Base-by-base conservation (phyloP, 2,888 invertebrate genomes). In the Helobdella robusta region DNA sequence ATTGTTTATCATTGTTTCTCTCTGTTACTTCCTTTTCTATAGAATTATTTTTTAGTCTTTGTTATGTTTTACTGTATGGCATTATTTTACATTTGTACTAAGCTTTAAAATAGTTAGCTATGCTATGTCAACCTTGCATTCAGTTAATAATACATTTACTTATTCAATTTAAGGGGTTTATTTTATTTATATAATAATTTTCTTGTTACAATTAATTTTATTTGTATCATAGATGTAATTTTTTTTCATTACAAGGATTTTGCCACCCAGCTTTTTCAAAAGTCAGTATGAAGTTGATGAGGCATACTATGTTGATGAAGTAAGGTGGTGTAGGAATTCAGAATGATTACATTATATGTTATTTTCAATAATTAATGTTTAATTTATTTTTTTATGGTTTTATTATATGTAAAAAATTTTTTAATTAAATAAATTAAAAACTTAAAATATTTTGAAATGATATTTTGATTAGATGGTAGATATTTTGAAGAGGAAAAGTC, bases 201-300 rank as follows among this genome's bases (percentile, higher is more conserved):
- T 11, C 11, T 23, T 11, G 15, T 15, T 18, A 52, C 20, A 20
- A 23, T 18, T 52, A 15, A 52, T 52, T 11, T 20, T 8, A 40
- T 40, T 18, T 18, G 44, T 11, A 11, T 40, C 11, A 18, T 11
- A 40, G 11, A 15, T 18, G 20, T 52, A 25, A 50, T 64, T n/a
- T n/a, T n/a, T n/a, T n/a, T n/a, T n/a, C n/a, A n/a, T n/a, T n/a
- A n/a, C 25, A 61, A 77, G 77, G 65, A 82, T 94, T 44, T 82
- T 85, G 3, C 80, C 84, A 0, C 83, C 85, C 58, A 83, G 86
- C 0, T 87, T 90, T 74, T 89, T 90, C 77, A 85, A 85, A 74
- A 78, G 83, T 2, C 85, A 88, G 73, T 98, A 97, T 81, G 85
- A 82, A 35, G 88, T 93, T 8, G 88, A 92, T 75, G 85, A 88